Percentiles rank a stretch among this genome's conserved stretches.
Conservation (phyloP, 2,888 invertebrate species). For the Ptychoptera albimana region DNA sequence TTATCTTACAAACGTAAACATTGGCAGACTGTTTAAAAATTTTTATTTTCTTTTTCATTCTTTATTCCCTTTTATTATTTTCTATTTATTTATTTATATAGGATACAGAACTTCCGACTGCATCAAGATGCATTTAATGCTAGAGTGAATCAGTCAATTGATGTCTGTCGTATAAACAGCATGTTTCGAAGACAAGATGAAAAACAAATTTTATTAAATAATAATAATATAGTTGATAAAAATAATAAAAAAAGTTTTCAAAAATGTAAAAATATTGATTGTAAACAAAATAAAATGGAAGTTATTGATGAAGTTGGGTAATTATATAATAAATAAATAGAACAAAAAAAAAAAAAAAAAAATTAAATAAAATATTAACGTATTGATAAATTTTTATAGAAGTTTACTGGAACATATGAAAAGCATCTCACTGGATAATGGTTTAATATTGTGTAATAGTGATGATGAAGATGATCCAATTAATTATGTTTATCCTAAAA, state of each 20-base stretch:
- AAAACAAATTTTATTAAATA: not conserved
- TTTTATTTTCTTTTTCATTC: slow-evolving; percentile 3
- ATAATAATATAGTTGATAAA: not conserved
- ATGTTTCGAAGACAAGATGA: slow-evolving; percentile 12
- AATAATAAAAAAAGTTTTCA: not conserved
- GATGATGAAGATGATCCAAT: too few relatives aligned
- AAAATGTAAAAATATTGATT: slow-evolving; percentile 2
- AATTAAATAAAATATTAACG: too few relatives aligned
- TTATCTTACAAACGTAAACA: too few relatives aligned
- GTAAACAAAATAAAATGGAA: slow-evolving; percentile 7
- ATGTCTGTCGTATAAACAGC: slow-evolving; percentile 17
- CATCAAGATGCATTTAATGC: slow-evolving; percentile 13
- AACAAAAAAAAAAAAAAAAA: too few relatives aligned
- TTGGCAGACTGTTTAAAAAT: not conserved
- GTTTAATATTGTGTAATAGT: too few relatives aligned
- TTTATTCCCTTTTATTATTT: slow-evolving; percentile 2
- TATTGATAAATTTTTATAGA: too few relatives aligned
- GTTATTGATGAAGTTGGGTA: slow-evolving; percentile 5
- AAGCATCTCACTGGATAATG: too few relatives aligned
- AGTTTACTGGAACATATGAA: too few relatives aligned
- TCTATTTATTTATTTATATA: slow-evolving; percentile 5
- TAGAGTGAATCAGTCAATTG: slow-evolving; percentile 14
- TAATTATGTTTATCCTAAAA: too few relatives aligned
- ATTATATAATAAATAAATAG: too few relatives aligned
- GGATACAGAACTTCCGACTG: slow-evolving; percentile 17